Percentiles rank a stretch among this genome's conserved stretches.
phyloP scores from a whole-genome alignment of 1,140 invertebrate genomes.

The Papilio polyxenes region DNA sequence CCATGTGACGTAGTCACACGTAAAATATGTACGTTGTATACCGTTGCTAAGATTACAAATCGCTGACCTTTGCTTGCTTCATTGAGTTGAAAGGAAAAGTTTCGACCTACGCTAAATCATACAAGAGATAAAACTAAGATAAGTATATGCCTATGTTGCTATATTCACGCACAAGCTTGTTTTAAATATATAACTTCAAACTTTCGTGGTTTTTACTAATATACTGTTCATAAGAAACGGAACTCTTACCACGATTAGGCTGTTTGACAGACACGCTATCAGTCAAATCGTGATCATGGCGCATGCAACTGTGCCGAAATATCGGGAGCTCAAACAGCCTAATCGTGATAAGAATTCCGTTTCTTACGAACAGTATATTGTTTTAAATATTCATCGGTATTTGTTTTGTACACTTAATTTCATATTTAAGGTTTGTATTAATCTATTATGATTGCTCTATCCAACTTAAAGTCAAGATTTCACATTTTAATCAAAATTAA shows the following conservation, averaged over 20 bases:
- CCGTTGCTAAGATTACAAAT: neutral
- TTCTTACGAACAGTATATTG: too few species aligned
- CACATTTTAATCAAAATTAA: neutral
- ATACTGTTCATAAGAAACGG: too few species aligned
- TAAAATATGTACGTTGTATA: constrained; percentile 16
- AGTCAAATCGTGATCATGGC: too few species aligned
- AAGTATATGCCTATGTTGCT: neutral
- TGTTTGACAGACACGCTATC: too few species aligned
- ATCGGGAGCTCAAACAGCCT: too few species aligned
- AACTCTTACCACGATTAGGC: too few species aligned
- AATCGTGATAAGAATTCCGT: too few species aligned
- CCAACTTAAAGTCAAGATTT: neutral
- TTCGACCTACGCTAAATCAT: neutral
- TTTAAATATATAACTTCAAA: neutral
- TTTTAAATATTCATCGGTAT: neutral
- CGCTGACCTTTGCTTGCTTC: constrained; percentile 7
- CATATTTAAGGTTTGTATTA: too few species aligned
- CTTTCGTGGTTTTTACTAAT: too few species aligned
- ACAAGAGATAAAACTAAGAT: neutral
- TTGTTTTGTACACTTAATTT: neutral
- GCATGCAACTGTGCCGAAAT: too few species aligned
- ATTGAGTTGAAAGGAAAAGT: constrained; percentile 13
- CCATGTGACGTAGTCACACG: neutral
- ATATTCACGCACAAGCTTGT: neutral
- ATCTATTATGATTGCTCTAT: too few species aligned